Percentiles rank a stretch among this genome's conserved stretches.
These are phyloP conservation scores for Zaprionus vittiger DNA, from an alignment of 1,140 invertebrate genomes.

Conservation along the genomic window DNA sequence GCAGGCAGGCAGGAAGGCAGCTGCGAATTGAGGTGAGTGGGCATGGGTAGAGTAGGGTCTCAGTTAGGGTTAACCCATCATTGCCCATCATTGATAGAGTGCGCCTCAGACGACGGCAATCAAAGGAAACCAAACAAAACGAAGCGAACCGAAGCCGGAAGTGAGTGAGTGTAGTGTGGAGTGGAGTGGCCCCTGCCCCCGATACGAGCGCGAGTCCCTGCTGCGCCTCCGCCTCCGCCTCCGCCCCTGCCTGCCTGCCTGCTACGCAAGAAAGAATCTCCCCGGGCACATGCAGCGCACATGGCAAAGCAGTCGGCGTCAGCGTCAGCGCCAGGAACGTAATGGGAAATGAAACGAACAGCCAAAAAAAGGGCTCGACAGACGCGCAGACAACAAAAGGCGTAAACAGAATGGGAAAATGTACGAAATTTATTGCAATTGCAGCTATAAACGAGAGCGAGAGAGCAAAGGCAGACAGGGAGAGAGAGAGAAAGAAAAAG, in stretches of 20 bases:
- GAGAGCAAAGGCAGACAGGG: background rate
- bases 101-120: conserved; percentile 30
- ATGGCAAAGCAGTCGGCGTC: conserved; percentile 45
- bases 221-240: background rate
- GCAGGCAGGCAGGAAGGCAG: background rate
- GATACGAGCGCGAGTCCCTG: background rate
- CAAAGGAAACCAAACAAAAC: conserved; percentile 33
- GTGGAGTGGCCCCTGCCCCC: conserved; percentile 3
- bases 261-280: conserved; percentile 26
- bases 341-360: conserved; percentile 46
- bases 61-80: conserved; percentile 23
- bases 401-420: conserved; percentile 51
- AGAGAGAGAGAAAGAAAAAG: background rate
- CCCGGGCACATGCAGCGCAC: conserved; percentile 71
- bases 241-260: background rate
- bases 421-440: conserved; percentile 50
- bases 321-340: conserved; percentile 38
- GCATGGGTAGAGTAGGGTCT: background rate
- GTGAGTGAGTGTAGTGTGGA: conserved; percentile 57
- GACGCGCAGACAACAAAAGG: conserved; percentile 48
- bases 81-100: conserved; percentile 32
- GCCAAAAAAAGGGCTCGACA: conserved; percentile 38
- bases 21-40: conserved; percentile 36
- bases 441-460: conserved; percentile 23
- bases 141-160: conserved; percentile 63